Base-by-base conservation (phyloP, 1,140 invertebrate genomes). In the Drosophila carrolli region DNA sequence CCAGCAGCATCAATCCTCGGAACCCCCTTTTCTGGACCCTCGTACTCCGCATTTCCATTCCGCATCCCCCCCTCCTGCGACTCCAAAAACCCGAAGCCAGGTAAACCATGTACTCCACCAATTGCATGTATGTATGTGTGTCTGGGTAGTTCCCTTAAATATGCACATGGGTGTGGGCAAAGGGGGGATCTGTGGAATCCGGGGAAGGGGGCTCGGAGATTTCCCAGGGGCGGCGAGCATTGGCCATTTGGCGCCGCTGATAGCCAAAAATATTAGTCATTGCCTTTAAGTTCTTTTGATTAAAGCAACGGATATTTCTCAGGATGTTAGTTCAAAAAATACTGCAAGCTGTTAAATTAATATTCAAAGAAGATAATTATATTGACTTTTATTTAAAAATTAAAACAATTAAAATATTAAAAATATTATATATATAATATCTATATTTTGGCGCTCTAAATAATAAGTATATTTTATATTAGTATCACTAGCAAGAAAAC, bases 181-280 rank as follows among this genome's bases (percentile, higher is more conserved):
- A 40, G 3, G 19, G 41, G 16, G 23, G 14, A 11, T n/a, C 29
- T 46, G 13, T 70, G 38, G 35, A 14, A 29, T 35, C 43, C 41
- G 37, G 10, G 0, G 16, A 11, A 11, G 32, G 19, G 56, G 10
- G 35, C 23, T 23, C 2, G 23, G 23, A 23, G 23, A 23, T 6
- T 29, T 27, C 46, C 29, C 46, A 4, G 10, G 50, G 50, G 51
- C 35, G 37, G 59, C 44, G 54, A 46, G 46, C 57, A 65, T 79
- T 84, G 81, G 71, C 81, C 76, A 84, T 84, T 83, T 84, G 71
- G 81, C 72, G 53, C 38, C 59, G 58, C 81, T 62, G 75, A 84
- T 84, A 83, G 76, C 65, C 76, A 76, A 53, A 84, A 84, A 80
- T 80, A 83, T 83, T 75, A 83, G 81, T 79, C 81, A 84, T 83